These are phyloP conservation scores for Myotis yumanensis DNA, from an alignment of 2,113 vertebrate species.

Conservation along the genomic window DNA sequence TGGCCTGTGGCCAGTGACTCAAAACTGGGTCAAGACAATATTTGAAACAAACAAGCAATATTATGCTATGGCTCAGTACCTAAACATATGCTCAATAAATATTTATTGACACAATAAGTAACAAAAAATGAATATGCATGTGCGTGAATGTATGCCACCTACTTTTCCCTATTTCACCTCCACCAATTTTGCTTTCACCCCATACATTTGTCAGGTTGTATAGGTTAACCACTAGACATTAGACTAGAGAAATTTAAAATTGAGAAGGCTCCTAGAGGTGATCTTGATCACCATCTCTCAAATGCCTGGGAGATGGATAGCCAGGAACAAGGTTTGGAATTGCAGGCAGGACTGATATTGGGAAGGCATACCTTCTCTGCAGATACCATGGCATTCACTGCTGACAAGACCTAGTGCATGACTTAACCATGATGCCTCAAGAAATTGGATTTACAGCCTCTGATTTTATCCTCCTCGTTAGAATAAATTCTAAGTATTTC, in stretches of 20 bases:
- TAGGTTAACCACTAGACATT: not conserved
- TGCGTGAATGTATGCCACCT: not conserved
- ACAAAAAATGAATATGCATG: not conserved
- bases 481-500: slow-evolving; percentile 14
- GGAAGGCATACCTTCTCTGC: not conserved
- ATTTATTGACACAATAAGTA: not conserved
- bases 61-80: not conserved
- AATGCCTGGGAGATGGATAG: not conserved
- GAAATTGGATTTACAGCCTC: not conserved
- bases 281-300: not conserved
- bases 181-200: not conserved
- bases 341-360: not conserved
- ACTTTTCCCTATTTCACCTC: not conserved
- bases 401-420: not conserved
- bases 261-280: not conserved
- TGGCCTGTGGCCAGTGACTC: not conserved
- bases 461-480: slow-evolving; percentile 3
- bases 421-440: not conserved
- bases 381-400: not conserved
- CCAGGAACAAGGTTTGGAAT: not conserved
- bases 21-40: not conserved
- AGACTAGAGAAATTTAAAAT: not conserved
- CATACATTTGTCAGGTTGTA: not conserved
- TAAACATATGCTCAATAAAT: not conserved
- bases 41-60: not conserved